Base-by-base conservation (phyloP, 2,113 vertebrate genomes). In the Capra hircus region DNA sequence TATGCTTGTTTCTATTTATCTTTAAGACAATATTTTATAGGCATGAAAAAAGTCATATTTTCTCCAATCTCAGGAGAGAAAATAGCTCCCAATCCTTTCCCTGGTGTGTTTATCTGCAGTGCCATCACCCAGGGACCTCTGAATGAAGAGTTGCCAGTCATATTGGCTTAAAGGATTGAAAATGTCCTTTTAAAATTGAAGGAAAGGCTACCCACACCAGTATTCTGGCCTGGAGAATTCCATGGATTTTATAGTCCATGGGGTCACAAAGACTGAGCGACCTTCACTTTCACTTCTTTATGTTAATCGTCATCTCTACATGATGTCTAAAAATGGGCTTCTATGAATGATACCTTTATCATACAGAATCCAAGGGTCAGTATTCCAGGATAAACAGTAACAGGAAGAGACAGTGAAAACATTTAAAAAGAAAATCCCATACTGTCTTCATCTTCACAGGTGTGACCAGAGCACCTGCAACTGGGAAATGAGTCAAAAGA, bases 331-430 rank as follows among this genome's bases (percentile, higher is more conserved):
- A 52, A 88, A 94, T 74, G 17, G 2, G 17, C 6, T 59, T 80
- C 83, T 78, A 92, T n/a, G 40, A 91, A 71, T 83, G 67, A 53
- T 10, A 88, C 7, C 3, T 92, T 97, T 30, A 64, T 78, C 33
- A 95, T 27, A 83, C 43, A 80, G 11, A 45, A 57, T 50, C 45
- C 15, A 60, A 62, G 15, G 28, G 21, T 3, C 43, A 43, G 30
- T 80, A 21, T 30, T 95, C 28, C 13, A 71, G 16, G 36, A 43
- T 89, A 25, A 28, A 45, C 9, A 95, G 3, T 74, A 59, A 57
- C 6, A 92, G 33, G n/a, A 92, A 60, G 5, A 87, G n/a, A 83
- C 45, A 64, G 0, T 36, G 8, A 96, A 23, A 91, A 14, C 17
- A 82, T 23, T 74, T 5, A 60, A 91, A 30, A 89, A 55, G 10